These are phyloP conservation scores for Philaenus spumarius DNA, from an alignment of 1,140 invertebrate species.

Conservation along the genomic window DNA sequence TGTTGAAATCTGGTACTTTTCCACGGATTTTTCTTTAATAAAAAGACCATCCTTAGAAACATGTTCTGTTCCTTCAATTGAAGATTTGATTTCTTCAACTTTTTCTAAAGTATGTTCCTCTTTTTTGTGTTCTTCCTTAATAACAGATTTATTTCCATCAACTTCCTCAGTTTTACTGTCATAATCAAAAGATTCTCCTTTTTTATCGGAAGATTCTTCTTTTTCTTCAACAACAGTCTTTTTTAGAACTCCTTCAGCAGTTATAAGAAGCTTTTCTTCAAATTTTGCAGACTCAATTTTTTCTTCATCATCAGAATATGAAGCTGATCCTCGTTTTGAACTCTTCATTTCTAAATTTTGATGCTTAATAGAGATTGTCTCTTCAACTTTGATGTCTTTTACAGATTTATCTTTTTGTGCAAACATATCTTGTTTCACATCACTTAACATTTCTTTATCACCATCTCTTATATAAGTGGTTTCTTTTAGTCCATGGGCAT, in stretches of 20 bases:
- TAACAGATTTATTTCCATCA: background rate
- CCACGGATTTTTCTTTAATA: slow-evolving; percentile 18
- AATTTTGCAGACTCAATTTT: slow-evolving; percentile 1
- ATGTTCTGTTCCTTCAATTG: slow-evolving; percentile 31
- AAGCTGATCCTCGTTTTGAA: slow-evolving; percentile 19
- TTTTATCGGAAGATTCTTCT: background rate
- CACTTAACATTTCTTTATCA: background rate
- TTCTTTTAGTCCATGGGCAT: background rate
- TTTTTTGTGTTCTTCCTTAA: slow-evolving; percentile 13
- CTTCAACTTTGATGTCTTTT: slow-evolving; percentile 28
- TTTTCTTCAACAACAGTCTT: background rate
- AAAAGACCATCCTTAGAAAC: slow-evolving; percentile 22
- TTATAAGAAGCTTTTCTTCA: background rate
- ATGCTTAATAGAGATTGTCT: background rate
- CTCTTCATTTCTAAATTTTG: slow-evolving; percentile 13
- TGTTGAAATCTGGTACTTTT: slow-evolving; percentile 8
- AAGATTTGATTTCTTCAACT: slow-evolving; percentile 23
- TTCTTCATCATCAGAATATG: slow-evolving; percentile 34
- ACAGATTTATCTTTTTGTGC: slow-evolving; percentile 29
- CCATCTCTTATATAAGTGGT: background rate
- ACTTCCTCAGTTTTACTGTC: background rate
- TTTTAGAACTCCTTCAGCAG: background rate
- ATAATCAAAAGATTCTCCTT: slow-evolving; percentile 8
- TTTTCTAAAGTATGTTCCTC: slow-evolving; percentile 10
- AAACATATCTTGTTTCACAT: slow-evolving; percentile 21